phyloP scores from a whole-genome alignment of 2,888 invertebrate species.

The Synergus japonicus region DNA sequence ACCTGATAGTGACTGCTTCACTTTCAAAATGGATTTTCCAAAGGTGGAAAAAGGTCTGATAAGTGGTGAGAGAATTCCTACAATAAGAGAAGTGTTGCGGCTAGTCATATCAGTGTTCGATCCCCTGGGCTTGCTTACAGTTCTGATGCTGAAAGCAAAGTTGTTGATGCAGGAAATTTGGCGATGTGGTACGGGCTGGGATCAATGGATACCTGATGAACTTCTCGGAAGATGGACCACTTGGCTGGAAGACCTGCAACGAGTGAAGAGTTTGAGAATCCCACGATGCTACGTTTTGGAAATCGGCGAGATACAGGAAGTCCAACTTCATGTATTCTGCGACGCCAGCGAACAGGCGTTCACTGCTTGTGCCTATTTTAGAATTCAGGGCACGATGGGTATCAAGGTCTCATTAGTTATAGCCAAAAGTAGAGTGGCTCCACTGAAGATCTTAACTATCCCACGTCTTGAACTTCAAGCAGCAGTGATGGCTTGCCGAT shows the following conservation, averaged over 20 bases:
- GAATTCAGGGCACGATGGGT: background rate
- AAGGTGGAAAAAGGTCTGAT: background rate
- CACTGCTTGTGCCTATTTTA: conserved; percentile 45
- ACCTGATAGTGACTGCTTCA: background rate
- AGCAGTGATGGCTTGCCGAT: conserved; percentile 42
- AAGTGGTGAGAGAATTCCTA: conserved; percentile 46
- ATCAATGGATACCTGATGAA: too few relatives aligned
- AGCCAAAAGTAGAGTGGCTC: conserved; percentile 43
- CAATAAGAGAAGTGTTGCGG: conserved; percentile 53
- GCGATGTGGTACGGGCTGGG: too few relatives aligned
- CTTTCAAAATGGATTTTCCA: background rate
- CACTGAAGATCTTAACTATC: conserved; percentile 44
- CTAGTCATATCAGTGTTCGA: conserved; percentile 60
- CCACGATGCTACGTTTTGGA: too few relatives aligned
- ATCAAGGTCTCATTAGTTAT: conserved; percentile 30
- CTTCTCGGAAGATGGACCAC: too few relatives aligned
- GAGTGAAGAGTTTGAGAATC: too few relatives aligned
- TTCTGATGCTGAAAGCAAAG: conserved; percentile 52
- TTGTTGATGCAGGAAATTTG: conserved; percentile 58
- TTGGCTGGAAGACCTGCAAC: too few relatives aligned
- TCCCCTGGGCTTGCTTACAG: conserved; percentile 57
- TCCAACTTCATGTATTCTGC: too few relatives aligned
- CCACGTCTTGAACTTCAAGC: conserved; percentile 50
- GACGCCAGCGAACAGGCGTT: too few relatives aligned
- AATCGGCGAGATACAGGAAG: too few relatives aligned